Evolutionary conservation across 2,113 vertebrate species (phyloP), one percentile per base, ranked within the genome.

Genomic region (Ammodytes dubius): DNA sequence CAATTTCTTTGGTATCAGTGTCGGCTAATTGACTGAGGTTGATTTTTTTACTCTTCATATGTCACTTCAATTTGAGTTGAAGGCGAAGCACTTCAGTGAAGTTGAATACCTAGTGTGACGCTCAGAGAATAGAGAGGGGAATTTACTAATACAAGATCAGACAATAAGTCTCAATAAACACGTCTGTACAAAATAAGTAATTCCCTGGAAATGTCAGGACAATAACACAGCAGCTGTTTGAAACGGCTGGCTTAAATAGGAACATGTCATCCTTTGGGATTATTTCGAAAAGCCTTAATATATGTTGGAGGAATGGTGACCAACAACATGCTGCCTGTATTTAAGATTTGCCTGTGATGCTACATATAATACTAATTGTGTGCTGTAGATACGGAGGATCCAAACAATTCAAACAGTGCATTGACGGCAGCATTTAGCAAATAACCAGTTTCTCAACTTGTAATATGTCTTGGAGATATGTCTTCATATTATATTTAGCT

Each of bases 151-250:
- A 68, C 74, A 57, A 78, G 81, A 89, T 92, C 85, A 87, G 90
- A 90, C 88, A 82, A 75, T 81, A 88, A 86, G 76, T 85, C 74
- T 80, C 82, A 85, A 88, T 93, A 88, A 88, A 91, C 88, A 92
- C 57, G 71, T 89, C 76, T 81, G 86, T 89, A 92, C 88, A 91
- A 27, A 27, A 89, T 84, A 90, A 90, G 82, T 87, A 88, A 94
- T 92, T 91, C 91, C 90, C 84, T 87, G 79, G 85, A 92, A 94
- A 93, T 93, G 91, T 90, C 93, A 93, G 61, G 61, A 86, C 89
- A 90, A 91, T 90, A 92, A 92, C 80, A 78, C 78, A 76, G 89
- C 92, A 92, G 90, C 88, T 92, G 91, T 85, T 90, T 79, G 83
- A 79, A 79, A 88, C 77, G 81, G 74, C 88, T 90, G 83, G 85